These are phyloP conservation scores for Saccostrea echinata DNA, from an alignment of 1,140 invertebrate genomes.

Conservation along the genomic window DNA sequence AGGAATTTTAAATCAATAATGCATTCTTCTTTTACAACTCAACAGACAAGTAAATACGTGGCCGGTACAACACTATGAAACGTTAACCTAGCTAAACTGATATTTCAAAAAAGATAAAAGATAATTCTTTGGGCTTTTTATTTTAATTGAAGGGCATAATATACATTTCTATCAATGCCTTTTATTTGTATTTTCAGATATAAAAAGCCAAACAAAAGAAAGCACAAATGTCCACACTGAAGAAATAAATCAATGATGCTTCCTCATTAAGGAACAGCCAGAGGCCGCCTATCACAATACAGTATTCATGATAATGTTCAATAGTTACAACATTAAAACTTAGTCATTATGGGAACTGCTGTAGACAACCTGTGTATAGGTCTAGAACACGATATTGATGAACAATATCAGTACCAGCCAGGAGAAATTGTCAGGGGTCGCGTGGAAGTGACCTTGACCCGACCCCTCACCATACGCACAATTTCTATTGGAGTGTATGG, in stretches of 20 bases:
- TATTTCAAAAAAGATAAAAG: no score
- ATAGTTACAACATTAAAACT: background rate
- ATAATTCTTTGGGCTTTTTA: no score
- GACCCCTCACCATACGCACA: constrained; percentile 60
- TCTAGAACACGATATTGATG: constrained; percentile 79
- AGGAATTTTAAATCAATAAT: no score
- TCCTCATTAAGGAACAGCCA: background rate
- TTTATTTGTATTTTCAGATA: constrained; percentile 1
- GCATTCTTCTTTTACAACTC: no score
- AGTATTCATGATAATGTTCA: background rate
- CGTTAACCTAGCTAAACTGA: no score
- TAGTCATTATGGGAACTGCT: constrained; percentile 50
- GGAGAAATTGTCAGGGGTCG: constrained; percentile 76
- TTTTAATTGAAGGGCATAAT: no score
- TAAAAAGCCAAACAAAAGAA: background rate
- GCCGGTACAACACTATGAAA: no score
- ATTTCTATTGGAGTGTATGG: constrained; percentile 70
- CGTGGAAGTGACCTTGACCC: constrained; percentile 59
- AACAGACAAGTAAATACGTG: no score
- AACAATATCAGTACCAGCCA: constrained; percentile 79
- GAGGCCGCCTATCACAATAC: background rate
- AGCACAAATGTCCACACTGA: background rate
- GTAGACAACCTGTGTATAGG: constrained; percentile 69
- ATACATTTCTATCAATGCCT: no score
- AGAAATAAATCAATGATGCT: constrained; percentile 7